Evolutionary conservation across 1,140 invertebrate genomes (phyloP).

Genomic region (Cylas formicarius): DNA sequence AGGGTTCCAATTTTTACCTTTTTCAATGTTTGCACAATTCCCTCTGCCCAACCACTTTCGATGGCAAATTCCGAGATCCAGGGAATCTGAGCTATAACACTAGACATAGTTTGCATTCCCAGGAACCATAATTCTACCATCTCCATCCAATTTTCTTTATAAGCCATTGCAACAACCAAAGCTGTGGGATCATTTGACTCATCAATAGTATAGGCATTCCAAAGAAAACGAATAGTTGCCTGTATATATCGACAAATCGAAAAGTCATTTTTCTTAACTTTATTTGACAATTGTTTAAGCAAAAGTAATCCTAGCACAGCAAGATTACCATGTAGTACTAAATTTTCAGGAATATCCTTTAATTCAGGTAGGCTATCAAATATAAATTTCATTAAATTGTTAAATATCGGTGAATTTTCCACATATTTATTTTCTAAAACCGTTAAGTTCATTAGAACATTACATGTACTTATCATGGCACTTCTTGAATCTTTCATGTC

Average conservation of each 20-base stretch:
- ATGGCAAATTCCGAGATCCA: constrained; percentile 87
- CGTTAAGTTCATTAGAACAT: constrained; percentile 87
- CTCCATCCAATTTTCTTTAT: constrained; percentile 82
- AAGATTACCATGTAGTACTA: constrained; percentile 77
- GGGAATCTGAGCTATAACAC: constrained; percentile 68
- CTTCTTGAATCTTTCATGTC: constrained; percentile 75
- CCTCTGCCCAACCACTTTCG: constrained; percentile 86
- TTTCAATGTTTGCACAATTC: constrained; percentile 70
- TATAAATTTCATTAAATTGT: constrained; percentile 75
- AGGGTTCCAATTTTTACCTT: constrained; percentile 75
- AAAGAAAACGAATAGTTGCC: constrained; percentile 79
- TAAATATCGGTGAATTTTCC: constrained; percentile 67
- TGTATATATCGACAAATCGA: constrained; percentile 82
- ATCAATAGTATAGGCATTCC: constrained; percentile 86
- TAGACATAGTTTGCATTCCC: constrained; percentile 85
- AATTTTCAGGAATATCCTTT: constrained; percentile 72
- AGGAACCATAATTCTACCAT: constrained; percentile 88
- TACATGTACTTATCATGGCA: constrained; percentile 81
- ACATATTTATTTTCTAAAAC: constrained; percentile 79
- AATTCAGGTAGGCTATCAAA: constrained; percentile 79
- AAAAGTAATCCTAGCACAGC: constrained; percentile 74
- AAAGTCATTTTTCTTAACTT: constrained; percentile 78
- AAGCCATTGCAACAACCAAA: constrained; percentile 74
- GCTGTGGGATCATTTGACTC: constrained; percentile 74
- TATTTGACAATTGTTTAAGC: constrained; percentile 73